phyloP scores from a whole-genome alignment of 2,113 vertebrate species.

The Zosterops pallidus region DNA sequence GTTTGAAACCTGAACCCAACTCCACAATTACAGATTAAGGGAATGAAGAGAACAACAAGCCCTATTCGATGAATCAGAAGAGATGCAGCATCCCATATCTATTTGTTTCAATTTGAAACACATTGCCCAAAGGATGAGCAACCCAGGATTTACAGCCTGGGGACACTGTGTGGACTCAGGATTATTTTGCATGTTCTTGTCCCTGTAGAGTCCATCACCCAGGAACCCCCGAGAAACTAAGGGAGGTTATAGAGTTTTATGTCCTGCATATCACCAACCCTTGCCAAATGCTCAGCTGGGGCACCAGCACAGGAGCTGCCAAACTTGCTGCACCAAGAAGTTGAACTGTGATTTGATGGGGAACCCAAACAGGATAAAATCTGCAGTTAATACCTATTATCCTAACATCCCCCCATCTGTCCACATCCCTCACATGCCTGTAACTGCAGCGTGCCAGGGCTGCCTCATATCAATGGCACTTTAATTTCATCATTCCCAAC shows the following conservation, averaged over 20 bases:
- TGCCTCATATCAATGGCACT: slow-evolving; percentile 46
- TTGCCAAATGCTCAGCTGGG: background rate
- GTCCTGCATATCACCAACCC: background rate
- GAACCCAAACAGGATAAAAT: slow-evolving; percentile 15
- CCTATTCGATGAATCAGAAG: background rate
- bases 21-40: background rate
- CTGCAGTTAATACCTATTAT: slow-evolving; percentile 56
- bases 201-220: background rate
- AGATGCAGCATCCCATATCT: background rate
- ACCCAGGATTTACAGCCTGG: background rate
- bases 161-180: background rate
- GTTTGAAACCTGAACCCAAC: background rate
- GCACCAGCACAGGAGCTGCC: background rate
- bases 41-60: background rate
- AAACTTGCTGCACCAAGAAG: background rate
- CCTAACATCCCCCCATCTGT: slow-evolving; percentile 60
- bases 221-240: background rate
- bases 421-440: slow-evolving; percentile 1
- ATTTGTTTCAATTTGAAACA: background rate
- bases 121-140: accelerated
- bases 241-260: background rate
- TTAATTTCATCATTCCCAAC: slow-evolving; percentile 67
- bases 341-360: background rate
- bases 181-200: background rate
- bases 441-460: background rate